A percentile compares a stretch with the other conserved stretches of the same genome.
These are phyloP conservation scores for Ptilorrhoa leucosticta DNA, from an alignment of 2,113 vertebrate species.

Conservation along the genomic window DNA sequence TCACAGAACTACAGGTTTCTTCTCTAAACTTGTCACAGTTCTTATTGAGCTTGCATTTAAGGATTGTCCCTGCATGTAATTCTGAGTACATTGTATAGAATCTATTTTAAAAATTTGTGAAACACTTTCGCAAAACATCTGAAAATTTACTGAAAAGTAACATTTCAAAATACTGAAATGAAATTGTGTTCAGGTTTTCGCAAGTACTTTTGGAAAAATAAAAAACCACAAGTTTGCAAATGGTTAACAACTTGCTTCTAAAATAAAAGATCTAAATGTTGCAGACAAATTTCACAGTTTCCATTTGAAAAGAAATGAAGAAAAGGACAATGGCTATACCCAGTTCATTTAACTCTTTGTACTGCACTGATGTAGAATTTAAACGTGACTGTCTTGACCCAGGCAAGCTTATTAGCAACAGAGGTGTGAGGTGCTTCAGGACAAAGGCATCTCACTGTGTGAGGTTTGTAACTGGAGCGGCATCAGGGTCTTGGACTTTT, in stretches of 20 bases:
- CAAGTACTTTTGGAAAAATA: background rate
- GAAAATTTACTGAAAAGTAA: background rate
- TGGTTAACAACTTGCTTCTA: background rate
- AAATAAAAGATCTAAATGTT: background rate
- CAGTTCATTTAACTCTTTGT: background rate
- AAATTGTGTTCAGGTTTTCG: background rate
- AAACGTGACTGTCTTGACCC: background rate
- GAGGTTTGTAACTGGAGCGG: background rate
- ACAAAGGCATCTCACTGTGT: background rate
- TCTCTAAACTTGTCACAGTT: background rate
- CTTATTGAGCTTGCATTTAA: background rate
- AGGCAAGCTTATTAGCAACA: background rate
- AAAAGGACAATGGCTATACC: background rate
- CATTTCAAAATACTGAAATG: background rate
- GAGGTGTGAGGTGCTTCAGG: background rate
- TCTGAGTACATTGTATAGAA: background rate
- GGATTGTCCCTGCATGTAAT: background rate
- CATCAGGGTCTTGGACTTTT: background rate
- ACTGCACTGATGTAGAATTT: background rate
- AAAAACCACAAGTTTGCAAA: background rate
- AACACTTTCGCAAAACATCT: background rate
- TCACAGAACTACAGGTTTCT: background rate
- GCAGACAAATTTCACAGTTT: background rate
- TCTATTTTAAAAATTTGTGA: conserved; percentile 5
- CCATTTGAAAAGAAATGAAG: background rate